These are phyloP conservation scores for Premnoplex brunnescens DNA, from an alignment of 2,797 vertebrate species.

Conservation along the genomic window DNA sequence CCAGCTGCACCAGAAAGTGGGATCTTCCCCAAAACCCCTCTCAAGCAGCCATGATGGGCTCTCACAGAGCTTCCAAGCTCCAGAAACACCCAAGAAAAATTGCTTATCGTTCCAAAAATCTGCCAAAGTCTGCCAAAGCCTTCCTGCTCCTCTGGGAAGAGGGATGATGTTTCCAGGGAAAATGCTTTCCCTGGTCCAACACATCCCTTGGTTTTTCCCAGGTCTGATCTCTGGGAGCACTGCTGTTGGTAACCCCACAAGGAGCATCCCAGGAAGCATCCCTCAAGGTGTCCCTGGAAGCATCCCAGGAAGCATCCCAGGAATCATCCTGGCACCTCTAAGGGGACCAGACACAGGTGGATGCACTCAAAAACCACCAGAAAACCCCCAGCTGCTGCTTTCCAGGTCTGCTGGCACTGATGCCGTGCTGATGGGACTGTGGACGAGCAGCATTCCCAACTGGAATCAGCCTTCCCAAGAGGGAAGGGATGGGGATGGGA, in stretches of 20 bases:
- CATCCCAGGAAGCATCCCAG: not conserved
- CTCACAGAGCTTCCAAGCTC: not conserved
- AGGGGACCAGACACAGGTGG: not conserved
- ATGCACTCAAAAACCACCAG: not conserved
- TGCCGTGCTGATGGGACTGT: fast-evolving
- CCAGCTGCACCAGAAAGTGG: not conserved
- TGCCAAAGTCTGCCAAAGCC: not conserved
- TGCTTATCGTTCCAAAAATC: not conserved
- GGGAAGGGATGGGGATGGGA: not conserved
- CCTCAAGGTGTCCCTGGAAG: not conserved
- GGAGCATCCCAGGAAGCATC: not conserved
- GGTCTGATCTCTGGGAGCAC: fast-evolving
- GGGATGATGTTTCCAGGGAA: not conserved
- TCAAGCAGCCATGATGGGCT: not conserved
- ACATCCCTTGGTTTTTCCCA: not conserved
- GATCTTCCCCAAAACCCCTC: not conserved
- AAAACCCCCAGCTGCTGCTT: not conserved
- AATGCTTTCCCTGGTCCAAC: no score
- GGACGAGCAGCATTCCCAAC: not conserved
- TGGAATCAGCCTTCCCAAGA: not conserved
- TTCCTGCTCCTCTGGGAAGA: not conserved
- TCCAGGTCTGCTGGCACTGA: not conserved
- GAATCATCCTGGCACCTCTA: not conserved
- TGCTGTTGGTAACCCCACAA: not conserved
- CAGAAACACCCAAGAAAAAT: fast-evolving